These are phyloP conservation scores for Ypsolopha scabrella DNA, from an alignment of 2,888 invertebrate genomes.

Conservation along the genomic window DNA sequence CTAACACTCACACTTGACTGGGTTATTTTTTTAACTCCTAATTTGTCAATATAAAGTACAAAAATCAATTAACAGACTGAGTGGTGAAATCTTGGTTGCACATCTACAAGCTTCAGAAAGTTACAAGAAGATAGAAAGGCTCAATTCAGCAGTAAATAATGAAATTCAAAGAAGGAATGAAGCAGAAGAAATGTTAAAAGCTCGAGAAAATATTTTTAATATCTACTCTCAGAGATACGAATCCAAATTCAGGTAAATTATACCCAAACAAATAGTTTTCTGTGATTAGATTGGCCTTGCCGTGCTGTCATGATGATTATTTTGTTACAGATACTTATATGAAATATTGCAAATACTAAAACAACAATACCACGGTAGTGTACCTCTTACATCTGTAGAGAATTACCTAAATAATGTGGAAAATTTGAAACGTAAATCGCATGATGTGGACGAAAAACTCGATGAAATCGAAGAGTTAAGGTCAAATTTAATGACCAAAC, in stretches of 20 bases:
- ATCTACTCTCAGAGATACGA: slow-evolving; percentile 45
- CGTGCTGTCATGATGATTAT: too few relatives aligned
- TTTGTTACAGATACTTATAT: slow-evolving; percentile 40
- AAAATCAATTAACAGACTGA: slow-evolving; percentile 35
- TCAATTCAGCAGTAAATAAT: slow-evolving; percentile 38
- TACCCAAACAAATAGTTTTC: not conserved
- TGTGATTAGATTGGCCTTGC: too few relatives aligned
- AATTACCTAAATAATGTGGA: slow-evolving; percentile 40
- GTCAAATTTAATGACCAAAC: slow-evolving; percentile 40
- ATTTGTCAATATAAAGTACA: too few relatives aligned
- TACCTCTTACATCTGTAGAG: slow-evolving; percentile 47
- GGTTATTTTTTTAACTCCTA: too few relatives aligned
- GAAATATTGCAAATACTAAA: slow-evolving; percentile 46
- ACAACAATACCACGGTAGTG: slow-evolving; percentile 52
- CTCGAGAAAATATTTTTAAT: slow-evolving; percentile 50
- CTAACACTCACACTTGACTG: too few relatives aligned
- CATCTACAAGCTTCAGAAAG: slow-evolving; percentile 60
- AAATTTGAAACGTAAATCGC: slow-evolving; percentile 35
- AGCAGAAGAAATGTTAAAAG: slow-evolving; percentile 45
- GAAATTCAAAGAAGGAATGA: slow-evolving; percentile 45
- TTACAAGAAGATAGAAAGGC: slow-evolving; percentile 46
- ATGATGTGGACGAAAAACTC: slow-evolving; percentile 37
- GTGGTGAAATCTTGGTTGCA: slow-evolving; percentile 56
- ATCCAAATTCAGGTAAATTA: slow-evolving; percentile 45
- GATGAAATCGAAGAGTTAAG: slow-evolving; percentile 47